phyloP scores from a whole-genome alignment of 2,888 invertebrate genomes.

The Tetrapedia diversipes region DNA sequence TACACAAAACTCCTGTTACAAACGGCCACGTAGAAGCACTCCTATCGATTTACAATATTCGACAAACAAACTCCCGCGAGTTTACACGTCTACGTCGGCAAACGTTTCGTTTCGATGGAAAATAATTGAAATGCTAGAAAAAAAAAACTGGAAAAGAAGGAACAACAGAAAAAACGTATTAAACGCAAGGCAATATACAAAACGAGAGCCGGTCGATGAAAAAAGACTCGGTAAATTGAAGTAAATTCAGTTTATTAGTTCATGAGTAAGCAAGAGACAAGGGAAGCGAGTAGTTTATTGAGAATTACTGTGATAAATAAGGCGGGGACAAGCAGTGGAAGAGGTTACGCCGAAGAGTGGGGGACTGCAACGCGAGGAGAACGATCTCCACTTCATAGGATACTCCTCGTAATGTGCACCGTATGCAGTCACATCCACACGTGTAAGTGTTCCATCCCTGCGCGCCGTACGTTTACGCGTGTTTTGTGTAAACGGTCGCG shows the following conservation, averaged over 20 bases:
- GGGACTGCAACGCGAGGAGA: constrained; percentile 43
- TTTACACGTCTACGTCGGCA: too few relatives aligned
- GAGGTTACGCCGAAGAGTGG: constrained; percentile 44
- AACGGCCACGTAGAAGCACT: neutral
- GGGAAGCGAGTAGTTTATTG: constrained; percentile 77
- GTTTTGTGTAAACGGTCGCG: constrained; percentile 18
- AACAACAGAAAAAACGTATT: neutral
- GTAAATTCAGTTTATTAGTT: constrained; percentile 76
- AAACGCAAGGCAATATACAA: constrained; percentile 2
- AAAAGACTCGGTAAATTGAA: constrained; percentile 62
- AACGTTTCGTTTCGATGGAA: too few relatives aligned
- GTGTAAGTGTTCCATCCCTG: neutral
- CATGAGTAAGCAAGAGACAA: constrained; percentile 69
- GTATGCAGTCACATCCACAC: constrained; percentile 42
- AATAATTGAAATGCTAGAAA: neutral
- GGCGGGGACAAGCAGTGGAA: constrained; percentile 66
- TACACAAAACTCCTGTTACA: neutral
- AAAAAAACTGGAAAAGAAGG: neutral
- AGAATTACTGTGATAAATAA: constrained; percentile 80
- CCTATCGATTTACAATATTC: neutral
- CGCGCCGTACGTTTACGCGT: constrained; percentile 29
- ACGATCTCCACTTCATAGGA: constrained; percentile 43
- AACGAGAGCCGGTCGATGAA: constrained; percentile 31
- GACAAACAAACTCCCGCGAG: neutral
- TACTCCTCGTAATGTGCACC: constrained; percentile 42